Evolutionary conservation across 2,797 vertebrate genomes (phyloP), one percentile per base, ranked within the genome.

Genomic region (Selene dorsalis): DNA sequence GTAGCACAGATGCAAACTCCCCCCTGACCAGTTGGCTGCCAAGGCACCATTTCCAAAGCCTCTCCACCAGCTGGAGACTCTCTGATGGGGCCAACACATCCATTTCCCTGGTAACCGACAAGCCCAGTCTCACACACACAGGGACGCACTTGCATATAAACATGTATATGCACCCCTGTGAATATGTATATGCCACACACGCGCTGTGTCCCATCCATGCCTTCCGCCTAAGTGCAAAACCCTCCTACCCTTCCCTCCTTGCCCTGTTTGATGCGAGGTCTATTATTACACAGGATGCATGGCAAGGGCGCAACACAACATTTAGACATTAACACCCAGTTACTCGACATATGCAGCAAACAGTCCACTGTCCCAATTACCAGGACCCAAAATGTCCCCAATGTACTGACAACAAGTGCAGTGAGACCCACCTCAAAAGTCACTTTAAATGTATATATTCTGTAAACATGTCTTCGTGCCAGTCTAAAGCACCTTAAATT

Each of bases 1-100:
- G 92, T 93, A 92, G 94, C 95, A 95, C 95, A 96, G 95, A 95
- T 96, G 95, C 94, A 95, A 95, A 94, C 94, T 96, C 95, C 95
- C 95, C 94, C 94, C 94, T 95, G 95, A 95, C 94, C 94, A 77
- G 83, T 85, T 73, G 89, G 91, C 92, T 95, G 95, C 95, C 95
- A 96, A 96, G 92, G 94, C 90, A 83, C 80, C 88, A 93, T 93
- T 95, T 95, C 94, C 94, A 91, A 95, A 94, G 91, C 91, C 90
- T 91, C 94, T 94, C 92, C 94, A 95, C 95, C 95, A 95, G 95
- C 95, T 96, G 95, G 95, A 95, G 94, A 93, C 93, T 92, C 91
- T 92, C 92, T 95, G 94, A 94, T 94, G 93, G 95, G 94, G 95
- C 94, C 95, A 95, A 94, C 94, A 94, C 94, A 95, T 95, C 93